phyloP scores from a whole-genome alignment of 1,140 invertebrate genomes.

The Drosophila neocordata region DNA sequence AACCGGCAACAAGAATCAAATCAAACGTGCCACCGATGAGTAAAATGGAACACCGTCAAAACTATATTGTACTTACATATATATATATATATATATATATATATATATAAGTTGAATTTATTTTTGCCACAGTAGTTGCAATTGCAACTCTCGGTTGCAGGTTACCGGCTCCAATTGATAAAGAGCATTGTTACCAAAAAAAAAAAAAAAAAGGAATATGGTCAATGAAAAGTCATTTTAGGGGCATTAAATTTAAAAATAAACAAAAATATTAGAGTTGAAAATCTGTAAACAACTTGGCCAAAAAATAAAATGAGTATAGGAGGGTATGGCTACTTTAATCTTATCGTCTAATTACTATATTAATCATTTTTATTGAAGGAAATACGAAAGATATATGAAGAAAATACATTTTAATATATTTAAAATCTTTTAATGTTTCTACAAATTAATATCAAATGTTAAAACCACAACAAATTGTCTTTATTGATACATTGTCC shows the following conservation, averaged over 20 bases:
- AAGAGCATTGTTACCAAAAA: neutral
- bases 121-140: neutral
- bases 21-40: constrained; percentile 10
- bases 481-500: too few species aligned
- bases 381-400: too few species aligned
- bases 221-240: neutral
- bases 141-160: neutral
- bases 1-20: constrained; percentile 10
- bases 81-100: too few species aligned
- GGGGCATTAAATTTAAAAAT: neutral
- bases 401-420: too few species aligned
- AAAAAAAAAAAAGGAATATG: neutral
- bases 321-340: too few species aligned
- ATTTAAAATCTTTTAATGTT: too few species aligned
- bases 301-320: too few species aligned
- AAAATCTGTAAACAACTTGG: neutral
- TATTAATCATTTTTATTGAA: too few species aligned
- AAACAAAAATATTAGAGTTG: neutral
- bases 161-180: constrained; percentile 7
- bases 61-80: neutral
- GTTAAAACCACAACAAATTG: too few species aligned
- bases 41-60: neutral
- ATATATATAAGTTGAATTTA: neutral
- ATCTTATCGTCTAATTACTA: too few species aligned
- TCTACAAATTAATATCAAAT: too few species aligned